These are phyloP conservation scores for Hyperoplus immaculatus DNA, from an alignment of 2,797 vertebrate species.

Conservation along the genomic window DNA sequence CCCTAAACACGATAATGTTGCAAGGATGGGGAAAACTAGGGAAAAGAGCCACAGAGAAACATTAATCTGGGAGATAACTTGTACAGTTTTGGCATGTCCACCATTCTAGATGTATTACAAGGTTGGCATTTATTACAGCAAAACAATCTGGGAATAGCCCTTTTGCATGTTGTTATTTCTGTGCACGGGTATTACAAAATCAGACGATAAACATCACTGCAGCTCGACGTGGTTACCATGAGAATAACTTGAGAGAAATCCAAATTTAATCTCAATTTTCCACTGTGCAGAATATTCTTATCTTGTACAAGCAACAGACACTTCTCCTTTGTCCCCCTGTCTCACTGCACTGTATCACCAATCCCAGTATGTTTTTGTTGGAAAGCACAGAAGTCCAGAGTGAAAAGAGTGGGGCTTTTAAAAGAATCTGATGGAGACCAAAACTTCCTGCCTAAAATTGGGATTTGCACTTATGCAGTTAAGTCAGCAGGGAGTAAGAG, in stretches of 20 bases:
- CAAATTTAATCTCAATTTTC: constrained; percentile 25
- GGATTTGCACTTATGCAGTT: constrained; percentile 23
- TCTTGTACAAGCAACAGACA: constrained; percentile 62
- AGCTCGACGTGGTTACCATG: not conserved
- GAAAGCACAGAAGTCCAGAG: constrained; percentile 50
- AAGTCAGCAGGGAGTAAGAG: not conserved
- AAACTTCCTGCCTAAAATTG: constrained; percentile 55
- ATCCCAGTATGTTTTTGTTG: constrained; percentile 71
- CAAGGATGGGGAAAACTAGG: not conserved
- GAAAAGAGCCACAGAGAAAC: constrained; percentile 17
- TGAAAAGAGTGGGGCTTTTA: constrained; percentile 38
- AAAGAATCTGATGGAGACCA: constrained; percentile 49
- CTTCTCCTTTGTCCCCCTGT: constrained; percentile 62
- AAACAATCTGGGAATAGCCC: constrained; percentile 1
- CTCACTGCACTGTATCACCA: constrained; percentile 52
- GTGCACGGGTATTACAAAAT: not conserved
- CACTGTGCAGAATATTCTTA: constrained; percentile 57
- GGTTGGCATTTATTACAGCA: not conserved
- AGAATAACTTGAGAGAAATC: constrained; percentile 23
- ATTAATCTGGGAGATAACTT: constrained; percentile 23
- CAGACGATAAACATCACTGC: not conserved
- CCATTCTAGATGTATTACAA: not conserved
- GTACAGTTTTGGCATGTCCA: constrained; percentile 4
- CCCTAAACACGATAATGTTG: constrained; percentile 45
- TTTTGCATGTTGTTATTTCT: not conserved